A percentile compares a stretch with the other conserved stretches of the same genome.
Conservation (phyloP, 1,140 invertebrate genomes). For the Drosophila repletoides region DNA sequence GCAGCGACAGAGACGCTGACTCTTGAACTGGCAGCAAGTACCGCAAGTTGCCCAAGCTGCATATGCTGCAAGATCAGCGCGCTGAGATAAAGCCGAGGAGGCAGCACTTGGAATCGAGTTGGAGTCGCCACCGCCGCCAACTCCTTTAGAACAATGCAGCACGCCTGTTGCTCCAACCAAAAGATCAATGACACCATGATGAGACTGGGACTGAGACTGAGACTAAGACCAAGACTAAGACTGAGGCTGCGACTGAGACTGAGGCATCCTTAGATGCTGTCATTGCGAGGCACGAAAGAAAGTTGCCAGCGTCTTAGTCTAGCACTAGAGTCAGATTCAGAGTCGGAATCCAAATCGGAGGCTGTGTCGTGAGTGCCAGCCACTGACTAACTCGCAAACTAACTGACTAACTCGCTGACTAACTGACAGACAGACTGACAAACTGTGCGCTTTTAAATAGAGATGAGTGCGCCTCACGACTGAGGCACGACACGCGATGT, state of each 20-base stretch:
- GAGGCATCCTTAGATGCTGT: constrained; percentile 19
- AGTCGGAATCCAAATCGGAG: not conserved
- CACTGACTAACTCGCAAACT: constrained; percentile 45
- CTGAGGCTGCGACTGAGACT: constrained; percentile 17
- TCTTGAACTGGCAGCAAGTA: constrained; percentile 71
- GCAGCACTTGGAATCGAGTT: not conserved
- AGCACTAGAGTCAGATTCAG: not conserved
- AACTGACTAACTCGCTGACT: constrained; percentile 39
- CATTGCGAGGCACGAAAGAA: constrained; percentile 50
- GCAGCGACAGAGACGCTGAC: constrained; percentile 45
- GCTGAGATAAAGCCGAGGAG: constrained; percentile 56
- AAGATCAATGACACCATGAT: constrained; percentile 75
- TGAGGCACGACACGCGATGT: no score
- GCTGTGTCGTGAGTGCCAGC: constrained; percentile 46
- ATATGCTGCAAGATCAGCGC: constrained; percentile 56
- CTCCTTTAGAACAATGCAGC: constrained; percentile 72
- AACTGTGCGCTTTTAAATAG: constrained; percentile 31
- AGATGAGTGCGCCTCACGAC: no score
- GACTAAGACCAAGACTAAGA: no score
- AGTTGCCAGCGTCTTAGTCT: constrained; percentile 19
- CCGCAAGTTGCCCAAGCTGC: constrained; percentile 58
- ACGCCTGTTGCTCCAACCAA: constrained; percentile 49
- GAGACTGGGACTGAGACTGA: constrained; percentile 40
- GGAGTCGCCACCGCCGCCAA: constrained; percentile 15
- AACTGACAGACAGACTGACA: constrained; percentile 41